These are phyloP conservation scores for Amblyornis subalaris DNA, from an alignment of 2,113 vertebrate species.

Conservation along the genomic window DNA sequence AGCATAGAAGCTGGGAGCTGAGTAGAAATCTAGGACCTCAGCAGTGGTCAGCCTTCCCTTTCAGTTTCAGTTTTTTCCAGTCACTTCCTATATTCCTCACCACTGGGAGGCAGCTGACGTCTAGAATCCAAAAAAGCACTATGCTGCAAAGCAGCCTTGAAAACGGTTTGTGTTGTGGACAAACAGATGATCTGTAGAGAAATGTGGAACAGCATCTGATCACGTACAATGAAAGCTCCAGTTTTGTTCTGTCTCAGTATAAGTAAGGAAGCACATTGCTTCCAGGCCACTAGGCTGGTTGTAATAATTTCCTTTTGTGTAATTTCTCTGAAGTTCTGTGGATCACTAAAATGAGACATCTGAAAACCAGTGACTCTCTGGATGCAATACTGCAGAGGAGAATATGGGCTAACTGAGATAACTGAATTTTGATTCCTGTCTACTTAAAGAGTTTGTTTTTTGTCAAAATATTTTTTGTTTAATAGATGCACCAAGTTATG, in stretches of 20 bases:
- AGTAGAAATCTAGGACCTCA: background rate
- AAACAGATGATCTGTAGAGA: background rate
- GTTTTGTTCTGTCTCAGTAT: background rate
- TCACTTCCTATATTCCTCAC: background rate
- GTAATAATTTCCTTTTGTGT: background rate
- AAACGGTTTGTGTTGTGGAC: background rate
- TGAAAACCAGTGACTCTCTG: background rate
- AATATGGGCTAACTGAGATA: background rate
- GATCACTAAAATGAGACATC: background rate
- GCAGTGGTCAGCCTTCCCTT: background rate
- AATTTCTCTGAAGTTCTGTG: background rate
- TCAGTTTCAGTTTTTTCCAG: background rate
- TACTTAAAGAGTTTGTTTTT: background rate
- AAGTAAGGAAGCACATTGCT: background rate
- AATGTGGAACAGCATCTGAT: background rate
- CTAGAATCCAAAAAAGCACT: background rate
- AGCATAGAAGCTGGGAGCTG: background rate
- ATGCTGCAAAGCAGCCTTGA: background rate
- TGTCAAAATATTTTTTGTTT: background rate
- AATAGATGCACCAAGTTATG: background rate
- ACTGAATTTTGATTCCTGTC: background rate
- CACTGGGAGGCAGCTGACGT: conserved; percentile 17
- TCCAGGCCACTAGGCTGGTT: background rate
- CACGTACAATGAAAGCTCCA: background rate
- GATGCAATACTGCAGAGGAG: background rate